These are phyloP conservation scores for Polypedilum pembai DNA, from an alignment of 1,140 invertebrate species.

Conservation along the genomic window DNA sequence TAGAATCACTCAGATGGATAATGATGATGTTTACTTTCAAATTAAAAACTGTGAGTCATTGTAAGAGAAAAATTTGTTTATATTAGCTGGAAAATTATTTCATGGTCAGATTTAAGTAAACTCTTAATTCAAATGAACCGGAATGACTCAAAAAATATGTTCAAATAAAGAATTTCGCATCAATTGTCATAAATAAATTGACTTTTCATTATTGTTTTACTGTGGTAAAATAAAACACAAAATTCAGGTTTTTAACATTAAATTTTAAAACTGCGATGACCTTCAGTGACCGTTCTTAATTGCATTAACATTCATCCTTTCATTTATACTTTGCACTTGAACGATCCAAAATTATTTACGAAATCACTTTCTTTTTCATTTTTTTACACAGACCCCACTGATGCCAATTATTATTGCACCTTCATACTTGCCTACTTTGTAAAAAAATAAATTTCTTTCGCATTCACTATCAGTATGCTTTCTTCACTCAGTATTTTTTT, in stretches of 20 bases:
- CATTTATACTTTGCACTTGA: neutral
- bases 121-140: too few species aligned
- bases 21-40: neutral
- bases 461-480: slow-evolving; percentile 10
- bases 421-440: neutral
- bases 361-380: slow-evolving; percentile 12
- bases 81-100: too few species aligned
- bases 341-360: neutral
- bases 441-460: neutral
- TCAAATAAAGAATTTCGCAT: too few species aligned
- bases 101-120: too few species aligned
- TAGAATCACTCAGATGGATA: neutral
- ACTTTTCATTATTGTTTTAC: too few species aligned
- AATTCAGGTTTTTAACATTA: too few species aligned
- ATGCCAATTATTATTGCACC: slow-evolving; percentile 5
- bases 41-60: neutral
- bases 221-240: too few species aligned
- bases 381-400: neutral
- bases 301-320: neutral
- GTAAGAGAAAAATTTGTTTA: too few species aligned
- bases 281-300: too few species aligned
- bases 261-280: too few species aligned
- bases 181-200: too few species aligned
- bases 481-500: neutral
- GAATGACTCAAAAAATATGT: too few species aligned